Percentiles rank a stretch among this genome's conserved stretches.
Evolutionary conservation across 2,888 invertebrate genomes (phyloP).

Genomic region (Drosophila neonasuta): DNA sequence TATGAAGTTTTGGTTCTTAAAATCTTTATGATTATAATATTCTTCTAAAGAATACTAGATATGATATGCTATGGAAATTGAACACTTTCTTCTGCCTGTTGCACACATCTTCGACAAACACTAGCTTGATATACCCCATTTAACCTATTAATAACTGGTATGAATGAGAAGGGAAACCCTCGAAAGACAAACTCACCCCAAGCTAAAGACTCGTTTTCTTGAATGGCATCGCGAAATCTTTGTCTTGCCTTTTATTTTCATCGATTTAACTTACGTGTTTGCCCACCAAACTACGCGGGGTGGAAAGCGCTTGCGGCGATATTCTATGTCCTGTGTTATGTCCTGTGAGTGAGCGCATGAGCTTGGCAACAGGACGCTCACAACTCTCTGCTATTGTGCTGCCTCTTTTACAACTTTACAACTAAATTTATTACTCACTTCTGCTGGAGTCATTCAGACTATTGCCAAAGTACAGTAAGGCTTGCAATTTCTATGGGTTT

Average conservation of each 20-base stretch:
- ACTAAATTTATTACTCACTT: slow-evolving; percentile 44
- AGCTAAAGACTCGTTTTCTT: slow-evolving; percentile 28
- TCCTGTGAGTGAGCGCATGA: slow-evolving; percentile 39
- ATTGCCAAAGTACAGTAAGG: slow-evolving; percentile 67
- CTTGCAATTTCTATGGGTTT: slow-evolving; percentile 29
- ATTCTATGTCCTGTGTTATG: slow-evolving; percentile 1
- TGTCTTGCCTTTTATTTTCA: slow-evolving; percentile 35
- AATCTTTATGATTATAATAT: too few species aligned
- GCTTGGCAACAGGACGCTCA: slow-evolving; percentile 51
- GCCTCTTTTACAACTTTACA: slow-evolving; percentile 20
- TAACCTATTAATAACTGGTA: neutral
- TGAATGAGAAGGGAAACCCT: slow-evolving; percentile 39
- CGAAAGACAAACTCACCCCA: slow-evolving; percentile 61
- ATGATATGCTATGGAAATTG: too few species aligned
- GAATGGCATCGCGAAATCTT: slow-evolving; percentile 50
- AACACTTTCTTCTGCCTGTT: too few species aligned
- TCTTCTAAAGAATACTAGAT: too few species aligned
- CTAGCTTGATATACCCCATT: neutral
- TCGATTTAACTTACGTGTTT: slow-evolving; percentile 69
- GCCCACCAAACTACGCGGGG: slow-evolving; percentile 73
- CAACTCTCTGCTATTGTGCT: slow-evolving; percentile 11
- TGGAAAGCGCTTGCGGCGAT: slow-evolving; percentile 63
- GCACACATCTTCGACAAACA: too few species aligned
- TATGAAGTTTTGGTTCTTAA: too few species aligned
- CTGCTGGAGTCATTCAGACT: slow-evolving; percentile 22